Evolutionary conservation across 2,113 vertebrate genomes (phyloP), one percentile per base, ranked within the genome.

Genomic region (Lethenteron reissneri): DNA sequence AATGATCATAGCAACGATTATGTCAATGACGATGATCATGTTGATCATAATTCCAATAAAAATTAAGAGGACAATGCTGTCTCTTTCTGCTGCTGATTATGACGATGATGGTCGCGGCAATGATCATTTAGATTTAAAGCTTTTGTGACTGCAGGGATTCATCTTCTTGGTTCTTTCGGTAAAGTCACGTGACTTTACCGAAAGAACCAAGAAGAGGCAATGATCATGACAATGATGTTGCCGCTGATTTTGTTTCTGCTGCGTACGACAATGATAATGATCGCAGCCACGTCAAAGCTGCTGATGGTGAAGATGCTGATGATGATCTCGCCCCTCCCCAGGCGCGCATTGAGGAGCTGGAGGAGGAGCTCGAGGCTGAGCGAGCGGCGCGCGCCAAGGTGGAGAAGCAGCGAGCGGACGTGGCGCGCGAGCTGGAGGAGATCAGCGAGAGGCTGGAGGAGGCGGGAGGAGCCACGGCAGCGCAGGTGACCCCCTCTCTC

Each of bases 401-500:
- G 75, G 86, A 89, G 80, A 89, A 89, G 76, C 82, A 85, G 69
- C 84, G 87, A 41, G 81, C 85, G 0, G 87, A 88, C 58, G 77
- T 88, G 59, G 71, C 86, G 2, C 80, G 89, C 58, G 89, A 92
- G 77, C 81, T 92, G 75, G 89, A 92, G 77, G 89, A 94, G 81
- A 83, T 90, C 80, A 89, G 90, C 0, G 90, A 97, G 74, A 75
- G 89, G 9, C 79, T 92, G 75, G 88, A 91, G 71, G 89, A 92
- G 74, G 82, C 87, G 0, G 81, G 89, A 0, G 81, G 87, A 0
- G 85, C 88, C 81, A 87, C 86, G 1, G 77, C 86, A 0, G 86
- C 82, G n/a, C 89, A 90, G 82, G 80, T 88, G 0, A 41, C 41
- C 6, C 41, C 41, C 41, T n/a, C 7, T n/a, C 41, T 5, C 41